A percentile compares a stretch with the other conserved stretches of the same genome.
These are phyloP conservation scores for Coelinius sp. DNA, from an alignment of 2,888 invertebrate genomes.

Conservation along the genomic window DNA sequence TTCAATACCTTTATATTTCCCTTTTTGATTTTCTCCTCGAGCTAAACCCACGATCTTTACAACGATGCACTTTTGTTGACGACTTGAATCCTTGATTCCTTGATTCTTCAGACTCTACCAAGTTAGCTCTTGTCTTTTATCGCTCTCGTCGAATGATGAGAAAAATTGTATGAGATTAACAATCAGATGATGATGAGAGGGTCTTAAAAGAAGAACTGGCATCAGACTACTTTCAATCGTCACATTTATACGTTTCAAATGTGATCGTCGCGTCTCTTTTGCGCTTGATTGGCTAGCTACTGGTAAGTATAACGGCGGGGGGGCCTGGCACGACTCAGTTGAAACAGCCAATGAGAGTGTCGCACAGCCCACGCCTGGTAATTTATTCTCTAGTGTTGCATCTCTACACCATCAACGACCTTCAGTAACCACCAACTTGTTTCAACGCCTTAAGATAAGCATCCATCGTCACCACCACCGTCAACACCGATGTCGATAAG, in stretches of 20 bases:
- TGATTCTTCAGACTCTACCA: neutral
- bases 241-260: constrained; percentile 69
- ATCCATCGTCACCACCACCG: neutral
- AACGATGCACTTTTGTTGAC: neutral
- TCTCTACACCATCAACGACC: constrained; percentile 11
- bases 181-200: constrained; percentile 38
- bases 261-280: constrained; percentile 63
- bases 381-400: constrained; percentile 16
- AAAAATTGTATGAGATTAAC: constrained; percentile 33
- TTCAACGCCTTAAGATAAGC: no score
- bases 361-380: constrained; percentile 34
- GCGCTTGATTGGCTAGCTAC: constrained; percentile 62
- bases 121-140: neutral
- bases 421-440: constrained; percentile 7
- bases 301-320: constrained; percentile 34
- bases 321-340: constrained; percentile 17
- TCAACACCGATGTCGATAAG: neutral
- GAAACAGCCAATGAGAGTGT: constrained; percentile 42
- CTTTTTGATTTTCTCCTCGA: neutral
- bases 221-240: constrained; percentile 58
- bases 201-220: constrained; percentile 58
- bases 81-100: neutral
- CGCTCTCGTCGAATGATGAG: neutral
- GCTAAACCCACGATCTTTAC: neutral
- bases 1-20: neutral